Percentiles rank a stretch among this genome's conserved stretches.
Evolutionary conservation across 2,113 vertebrate species (phyloP).

Genomic region (Tinamus guttatus): DNA sequence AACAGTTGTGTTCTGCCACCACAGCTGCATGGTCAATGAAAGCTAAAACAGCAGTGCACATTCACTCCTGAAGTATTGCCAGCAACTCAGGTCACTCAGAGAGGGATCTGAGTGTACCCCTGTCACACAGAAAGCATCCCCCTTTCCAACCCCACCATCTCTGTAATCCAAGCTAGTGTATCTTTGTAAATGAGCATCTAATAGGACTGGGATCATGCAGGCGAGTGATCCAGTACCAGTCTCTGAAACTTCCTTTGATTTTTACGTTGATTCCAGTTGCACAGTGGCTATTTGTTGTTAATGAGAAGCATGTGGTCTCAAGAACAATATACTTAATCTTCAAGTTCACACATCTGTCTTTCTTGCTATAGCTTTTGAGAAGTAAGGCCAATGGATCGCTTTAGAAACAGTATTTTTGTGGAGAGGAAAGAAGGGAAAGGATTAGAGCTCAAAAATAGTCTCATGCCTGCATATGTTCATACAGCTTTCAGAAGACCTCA

Average conservation of each 20-base stretch:
- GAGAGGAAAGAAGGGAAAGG: not conserved
- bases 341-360: not conserved
- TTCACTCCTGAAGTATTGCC: not conserved
- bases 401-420: not conserved
- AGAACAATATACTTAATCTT: not conserved
- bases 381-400: not conserved
- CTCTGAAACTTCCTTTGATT: not conserved
- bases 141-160: not conserved
- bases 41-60: accelerated
- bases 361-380: not conserved
- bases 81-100: not conserved
- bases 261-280: not conserved
- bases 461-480: not conserved
- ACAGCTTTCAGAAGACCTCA: not conserved
- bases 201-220: not conserved
- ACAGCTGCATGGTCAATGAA: not conserved
- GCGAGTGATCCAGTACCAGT: not conserved
- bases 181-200: not conserved
- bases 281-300: not conserved
- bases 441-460: not conserved
- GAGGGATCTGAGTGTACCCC: not conserved
- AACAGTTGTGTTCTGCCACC: not conserved
- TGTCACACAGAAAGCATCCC: not conserved
- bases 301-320: not conserved
- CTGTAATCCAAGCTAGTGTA: not conserved